phyloP scores from a whole-genome alignment of 2,113 vertebrate species.

The Brienomyrus brachyistius region DNA sequence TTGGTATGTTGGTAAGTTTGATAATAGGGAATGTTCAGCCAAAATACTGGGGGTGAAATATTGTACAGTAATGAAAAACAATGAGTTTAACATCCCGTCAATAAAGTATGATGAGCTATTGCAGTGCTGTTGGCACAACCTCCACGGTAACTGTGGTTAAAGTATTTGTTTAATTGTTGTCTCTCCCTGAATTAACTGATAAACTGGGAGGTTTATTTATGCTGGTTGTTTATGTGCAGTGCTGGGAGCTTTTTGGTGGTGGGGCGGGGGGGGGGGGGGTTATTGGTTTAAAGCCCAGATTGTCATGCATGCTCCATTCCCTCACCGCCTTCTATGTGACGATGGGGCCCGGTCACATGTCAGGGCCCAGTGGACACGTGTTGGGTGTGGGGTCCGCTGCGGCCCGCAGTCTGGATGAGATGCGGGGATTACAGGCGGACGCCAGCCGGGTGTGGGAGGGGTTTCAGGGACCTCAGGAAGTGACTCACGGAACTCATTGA shows the following conservation, averaged over 20 bases:
- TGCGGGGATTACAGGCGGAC: slow-evolving; percentile 31
- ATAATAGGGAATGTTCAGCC: neutral
- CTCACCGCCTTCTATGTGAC: neutral
- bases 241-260: neutral
- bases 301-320: neutral
- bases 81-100: neutral
- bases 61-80: neutral
- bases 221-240: neutral
- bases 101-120: neutral
- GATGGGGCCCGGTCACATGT: slow-evolving; percentile 16
- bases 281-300: neutral
- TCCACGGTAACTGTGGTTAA: no score
- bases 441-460: slow-evolving; percentile 26
- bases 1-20: neutral
- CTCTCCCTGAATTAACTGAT: neutral
- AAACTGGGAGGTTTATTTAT: neutral
- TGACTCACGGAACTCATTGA: slow-evolving; percentile 15
- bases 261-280: neutral
- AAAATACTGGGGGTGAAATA: neutral
- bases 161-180: neutral
- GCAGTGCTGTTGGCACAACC: neutral
- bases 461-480: slow-evolving; percentile 30
- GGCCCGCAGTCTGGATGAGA: slow-evolving; percentile 30
- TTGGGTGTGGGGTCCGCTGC: slow-evolving; percentile 13
- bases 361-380: slow-evolving; percentile 11